phyloP scores from a whole-genome alignment of 2,797 vertebrate genomes.

The Acestrorhynchus altus region DNA sequence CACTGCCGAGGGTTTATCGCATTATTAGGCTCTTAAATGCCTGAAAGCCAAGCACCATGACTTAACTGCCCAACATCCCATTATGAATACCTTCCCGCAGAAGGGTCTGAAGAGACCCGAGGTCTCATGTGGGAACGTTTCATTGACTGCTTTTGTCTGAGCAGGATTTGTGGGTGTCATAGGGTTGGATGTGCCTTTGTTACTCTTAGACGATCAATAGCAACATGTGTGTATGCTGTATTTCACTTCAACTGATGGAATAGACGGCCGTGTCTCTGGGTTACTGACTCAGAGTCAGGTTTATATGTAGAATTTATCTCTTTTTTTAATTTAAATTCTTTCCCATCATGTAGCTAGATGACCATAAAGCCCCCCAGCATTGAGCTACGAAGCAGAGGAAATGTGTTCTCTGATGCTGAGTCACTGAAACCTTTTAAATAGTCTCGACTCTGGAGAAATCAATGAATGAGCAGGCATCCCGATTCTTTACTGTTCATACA shows the following conservation, averaged over 20 bases:
- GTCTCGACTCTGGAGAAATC: no score
- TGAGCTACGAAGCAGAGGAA: no score
- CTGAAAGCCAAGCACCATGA: constrained; percentile 27
- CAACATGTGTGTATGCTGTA: not conserved
- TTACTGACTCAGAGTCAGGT: constrained; percentile 3
- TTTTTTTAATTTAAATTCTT: no score
- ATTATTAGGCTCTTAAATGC: constrained; percentile 46
- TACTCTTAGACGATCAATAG: constrained; percentile 33
- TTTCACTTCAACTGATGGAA: constrained; percentile 18
- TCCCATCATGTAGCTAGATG: no score
- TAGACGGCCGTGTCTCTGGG: not conserved
- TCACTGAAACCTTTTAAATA: no score
- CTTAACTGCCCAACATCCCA: constrained; percentile 16
- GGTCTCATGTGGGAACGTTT: constrained; percentile 16
- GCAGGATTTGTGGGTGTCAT: constrained; percentile 13
- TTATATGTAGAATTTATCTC: no score
- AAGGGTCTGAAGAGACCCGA: not conserved
- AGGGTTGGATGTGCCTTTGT: not conserved
- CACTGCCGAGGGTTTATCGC: constrained; percentile 33
- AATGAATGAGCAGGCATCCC: no score
- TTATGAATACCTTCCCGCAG: constrained; percentile 29
- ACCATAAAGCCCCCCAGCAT: no score
- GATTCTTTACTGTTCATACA: no score
- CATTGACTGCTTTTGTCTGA: constrained; percentile 26
- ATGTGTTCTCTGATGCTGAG: no score